Evolutionary conservation across 2,113 vertebrate genomes (phyloP).

Genomic region (Harpagus bidentatus): DNA sequence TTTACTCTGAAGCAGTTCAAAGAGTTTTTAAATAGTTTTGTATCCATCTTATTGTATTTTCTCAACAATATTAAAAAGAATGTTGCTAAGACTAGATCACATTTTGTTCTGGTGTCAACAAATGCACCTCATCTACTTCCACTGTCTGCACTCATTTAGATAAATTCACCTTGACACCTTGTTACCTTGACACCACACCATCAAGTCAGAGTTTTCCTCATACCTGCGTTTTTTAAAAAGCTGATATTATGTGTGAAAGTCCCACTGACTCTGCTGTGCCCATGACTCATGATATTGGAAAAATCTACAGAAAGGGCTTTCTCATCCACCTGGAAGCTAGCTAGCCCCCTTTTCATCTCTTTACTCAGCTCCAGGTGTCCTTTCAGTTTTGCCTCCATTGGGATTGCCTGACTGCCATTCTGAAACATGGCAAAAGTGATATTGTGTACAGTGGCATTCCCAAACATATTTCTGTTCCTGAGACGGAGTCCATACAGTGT

Average conservation of each 20-base stretch:
- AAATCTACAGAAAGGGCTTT: slow-evolving; percentile 70
- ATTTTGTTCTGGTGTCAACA: background rate
- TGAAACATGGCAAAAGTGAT: slow-evolving; percentile 30
- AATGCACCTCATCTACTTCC: background rate
- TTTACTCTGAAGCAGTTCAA: background rate
- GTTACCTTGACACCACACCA: background rate
- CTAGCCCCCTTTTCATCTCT: slow-evolving; percentile 28
- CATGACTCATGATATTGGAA: background rate
- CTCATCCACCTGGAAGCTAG: slow-evolving; percentile 54
- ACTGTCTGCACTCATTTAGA: background rate
- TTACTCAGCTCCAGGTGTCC: background rate
- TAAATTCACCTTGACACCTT: background rate
- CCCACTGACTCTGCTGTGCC: slow-evolving; percentile 40
- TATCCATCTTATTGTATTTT: background rate
- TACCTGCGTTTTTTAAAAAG: slow-evolving; percentile 75
- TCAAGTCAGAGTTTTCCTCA: background rate
- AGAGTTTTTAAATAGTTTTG: background rate
- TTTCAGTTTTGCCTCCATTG: slow-evolving; percentile 15
- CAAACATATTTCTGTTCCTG: slow-evolving; percentile 57
- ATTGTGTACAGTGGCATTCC: background rate
- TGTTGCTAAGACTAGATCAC: background rate
- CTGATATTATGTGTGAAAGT: slow-evolving; percentile 68
- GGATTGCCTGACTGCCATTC: slow-evolving; percentile 43
- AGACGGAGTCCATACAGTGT: slow-evolving; percentile 71
- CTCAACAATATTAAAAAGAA: background rate